These are phyloP conservation scores for Bradypodion pumilum DNA, from an alignment of 2,797 vertebrate genomes.

Conservation along the genomic window DNA sequence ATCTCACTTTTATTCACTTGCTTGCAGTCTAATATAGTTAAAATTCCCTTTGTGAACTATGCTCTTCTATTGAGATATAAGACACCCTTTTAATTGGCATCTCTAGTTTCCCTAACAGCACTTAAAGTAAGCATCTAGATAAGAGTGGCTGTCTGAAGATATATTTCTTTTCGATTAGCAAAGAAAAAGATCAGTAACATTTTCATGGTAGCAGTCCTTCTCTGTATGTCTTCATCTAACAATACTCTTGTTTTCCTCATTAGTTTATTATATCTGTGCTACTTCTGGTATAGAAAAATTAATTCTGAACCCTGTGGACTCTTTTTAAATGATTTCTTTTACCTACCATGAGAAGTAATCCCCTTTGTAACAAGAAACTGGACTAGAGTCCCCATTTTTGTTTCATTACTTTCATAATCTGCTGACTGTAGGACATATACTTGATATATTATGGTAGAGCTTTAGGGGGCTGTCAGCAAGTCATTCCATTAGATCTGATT, in stretches of 20 bases:
- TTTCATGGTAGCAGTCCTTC: slow-evolving; percentile 36
- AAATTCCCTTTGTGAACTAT: neutral
- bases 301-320: neutral
- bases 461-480: slow-evolving; percentile 7
- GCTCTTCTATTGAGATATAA: neutral
- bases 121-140: neutral
- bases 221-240: slow-evolving; percentile 18
- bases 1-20: no score
- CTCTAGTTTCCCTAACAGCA: neutral
- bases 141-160: neutral
- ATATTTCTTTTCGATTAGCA: slow-evolving; percentile 28
- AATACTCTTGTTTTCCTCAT: slow-evolving; percentile 3
- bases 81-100: neutral
- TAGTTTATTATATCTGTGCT: neutral
- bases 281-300: slow-evolving; percentile 39
- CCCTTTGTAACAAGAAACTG: slow-evolving; percentile 17
- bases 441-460: neutral
- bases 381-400: slow-evolving; percentile 26
- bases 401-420: slow-evolving; percentile 41
- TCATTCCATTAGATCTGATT: slow-evolving; percentile 32
- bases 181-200: neutral
- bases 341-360: neutral
- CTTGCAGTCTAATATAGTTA: neutral
- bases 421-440: neutral
- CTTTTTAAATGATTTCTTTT: slow-evolving; percentile 21